Base-by-base conservation (phyloP, 2,888 invertebrate species). In the Gortyna flavago region DNA sequence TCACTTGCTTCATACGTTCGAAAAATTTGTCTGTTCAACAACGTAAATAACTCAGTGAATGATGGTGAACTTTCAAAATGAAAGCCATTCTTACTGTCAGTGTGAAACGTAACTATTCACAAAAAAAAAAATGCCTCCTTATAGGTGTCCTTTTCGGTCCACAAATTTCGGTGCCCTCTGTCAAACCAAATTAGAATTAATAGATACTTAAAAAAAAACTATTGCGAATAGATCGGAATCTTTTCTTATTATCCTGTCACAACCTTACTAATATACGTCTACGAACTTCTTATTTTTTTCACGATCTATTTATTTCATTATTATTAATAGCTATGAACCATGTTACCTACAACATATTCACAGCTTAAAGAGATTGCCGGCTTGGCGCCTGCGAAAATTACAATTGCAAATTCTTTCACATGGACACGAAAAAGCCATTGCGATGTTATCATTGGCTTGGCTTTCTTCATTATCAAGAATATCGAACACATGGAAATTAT, bases 221-320 rank as follows among this genome's bases (percentile, higher is more conserved):
- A 77, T 64, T 59, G 18, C 48, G 25, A 29, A 44, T 18, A 59
- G 18, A 62, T 67, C 57, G 21, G 6, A 57, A 82, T 68, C 70
- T 79, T 79, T 84, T 79, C 70, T 59, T 70, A 67, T 84, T 72
- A 72, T 54, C 9, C 18, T 72, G 72, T 79, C 66, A 62, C 68
- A 57, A 64, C n/a, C 32, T 75, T 16, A 41, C 38, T 41, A 77
- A 51, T 61, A 77, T 25, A 54, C n/a, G 13, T 54, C 21, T 57
- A 16, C 25, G 0, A 62, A 68, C 32, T 41, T 77, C 8, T 11
- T 18, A 11, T 9, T 9, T 25, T 25, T 29, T 44, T 35, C 59
- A 29, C 9, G 13, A 35, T 69, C 61, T 76, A 61, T 70, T 75
- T 38, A 69, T 29, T 35, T 29, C 13, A 21, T 13, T 41, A 69